phyloP scores from a whole-genome alignment of 2,797 vertebrate species.

The Bucorvus abyssinicus region DNA sequence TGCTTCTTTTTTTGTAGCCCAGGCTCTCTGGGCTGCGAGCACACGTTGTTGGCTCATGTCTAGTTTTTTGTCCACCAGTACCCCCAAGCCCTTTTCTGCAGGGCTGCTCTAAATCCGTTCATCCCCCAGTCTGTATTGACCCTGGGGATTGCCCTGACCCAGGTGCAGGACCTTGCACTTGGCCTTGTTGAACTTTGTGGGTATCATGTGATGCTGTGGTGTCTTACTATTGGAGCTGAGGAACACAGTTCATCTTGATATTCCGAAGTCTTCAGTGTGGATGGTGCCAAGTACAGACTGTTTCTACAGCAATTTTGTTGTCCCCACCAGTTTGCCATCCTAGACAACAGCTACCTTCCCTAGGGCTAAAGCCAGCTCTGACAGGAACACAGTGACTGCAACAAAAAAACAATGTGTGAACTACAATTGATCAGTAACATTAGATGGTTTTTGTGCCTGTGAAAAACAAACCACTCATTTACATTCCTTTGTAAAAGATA shows the following conservation, averaged over 20 bases:
- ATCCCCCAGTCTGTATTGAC: background rate
- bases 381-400: background rate
- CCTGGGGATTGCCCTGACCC: rapidly evolving
- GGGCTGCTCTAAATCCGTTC: background rate
- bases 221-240: background rate
- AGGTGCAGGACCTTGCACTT: background rate
- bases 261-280: background rate
- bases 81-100: background rate
- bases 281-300: background rate
- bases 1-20: background rate
- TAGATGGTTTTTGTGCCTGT: background rate
- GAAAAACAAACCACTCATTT: constrained; percentile 8
- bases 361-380: background rate
- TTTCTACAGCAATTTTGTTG: background rate
- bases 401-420: background rate
- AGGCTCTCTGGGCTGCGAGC: background rate
- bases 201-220: background rate
- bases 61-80: background rate
- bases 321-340: background rate
- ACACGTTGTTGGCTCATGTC: rapidly evolving
- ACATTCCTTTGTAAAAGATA: background rate
- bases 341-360: background rate
- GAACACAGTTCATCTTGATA: background rate
- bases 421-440: background rate
- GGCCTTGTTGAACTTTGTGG: background rate